These are phyloP conservation scores for Alosa alosa DNA, from an alignment of 2,113 vertebrate species.

Conservation along the genomic window DNA sequence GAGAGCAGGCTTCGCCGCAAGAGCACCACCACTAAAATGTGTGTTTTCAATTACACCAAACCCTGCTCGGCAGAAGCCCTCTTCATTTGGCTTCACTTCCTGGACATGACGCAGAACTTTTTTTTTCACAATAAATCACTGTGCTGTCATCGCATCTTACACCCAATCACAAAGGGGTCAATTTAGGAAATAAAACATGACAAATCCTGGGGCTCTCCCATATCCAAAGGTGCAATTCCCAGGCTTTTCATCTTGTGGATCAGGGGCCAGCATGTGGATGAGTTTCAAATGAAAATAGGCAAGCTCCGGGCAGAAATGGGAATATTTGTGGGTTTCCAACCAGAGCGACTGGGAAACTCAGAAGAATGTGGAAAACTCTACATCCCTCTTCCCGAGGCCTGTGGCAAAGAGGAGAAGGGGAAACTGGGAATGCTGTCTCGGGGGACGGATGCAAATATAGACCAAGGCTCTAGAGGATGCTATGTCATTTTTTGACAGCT, in stretches of 20 bases:
- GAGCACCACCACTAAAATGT: constrained; percentile 37
- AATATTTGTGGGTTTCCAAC: constrained; percentile 50
- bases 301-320: constrained; percentile 30
- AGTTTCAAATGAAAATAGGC: constrained; percentile 38
- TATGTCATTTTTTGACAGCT: constrained; percentile 15
- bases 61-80: constrained; percentile 44
- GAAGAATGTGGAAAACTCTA: constrained; percentile 51
- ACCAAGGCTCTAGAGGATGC: constrained; percentile 20
- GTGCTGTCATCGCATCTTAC: constrained; percentile 35
- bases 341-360: constrained; percentile 48
- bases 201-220: constrained; percentile 41
- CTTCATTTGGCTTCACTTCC: constrained; percentile 56
- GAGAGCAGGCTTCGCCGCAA: neutral
- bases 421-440: constrained; percentile 30
- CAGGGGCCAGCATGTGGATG: constrained; percentile 41
- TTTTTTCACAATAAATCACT: constrained; percentile 41
- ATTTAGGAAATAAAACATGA: constrained; percentile 48
- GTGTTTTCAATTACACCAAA: constrained; percentile 65
- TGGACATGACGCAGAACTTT: constrained; percentile 37
- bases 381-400: constrained; percentile 29
- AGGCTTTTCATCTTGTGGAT: constrained; percentile 51
- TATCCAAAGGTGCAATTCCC: constrained; percentile 31
- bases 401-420: constrained; percentile 33
- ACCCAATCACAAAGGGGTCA: constrained; percentile 35
- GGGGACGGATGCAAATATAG: constrained; percentile 32